Conservation (phyloP, 2,888 invertebrate species). For the Macrophya annulata region DNA sequence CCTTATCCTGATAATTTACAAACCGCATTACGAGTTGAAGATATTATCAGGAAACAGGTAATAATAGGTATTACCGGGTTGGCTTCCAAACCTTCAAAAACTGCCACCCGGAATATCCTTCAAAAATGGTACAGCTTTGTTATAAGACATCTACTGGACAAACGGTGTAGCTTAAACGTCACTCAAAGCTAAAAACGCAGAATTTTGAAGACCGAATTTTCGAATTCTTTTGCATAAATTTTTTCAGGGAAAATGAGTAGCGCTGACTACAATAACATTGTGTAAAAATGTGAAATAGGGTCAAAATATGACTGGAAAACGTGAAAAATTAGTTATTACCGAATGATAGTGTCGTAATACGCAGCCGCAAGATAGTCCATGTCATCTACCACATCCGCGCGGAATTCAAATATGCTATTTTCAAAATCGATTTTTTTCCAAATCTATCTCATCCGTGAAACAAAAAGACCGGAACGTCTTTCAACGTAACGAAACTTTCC, state of each 20-base stretch:
- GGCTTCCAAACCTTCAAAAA: slow-evolving; percentile 5
- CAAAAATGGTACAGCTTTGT: background rate
- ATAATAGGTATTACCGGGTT: background rate
- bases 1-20: slow-evolving; percentile 95
- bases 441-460: background rate
- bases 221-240: background rate
- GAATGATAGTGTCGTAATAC: background rate
- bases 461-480: background rate
- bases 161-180: background rate
- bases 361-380: background rate
- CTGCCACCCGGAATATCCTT: background rate
- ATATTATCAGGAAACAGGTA: slow-evolving; percentile 87
- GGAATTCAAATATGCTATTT: background rate
- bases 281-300: background rate
- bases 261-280: background rate
- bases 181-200: background rate
- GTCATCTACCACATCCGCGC: background rate
- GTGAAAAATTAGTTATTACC: background rate
- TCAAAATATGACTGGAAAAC: background rate
- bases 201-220: background rate
- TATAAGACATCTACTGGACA: background rate
- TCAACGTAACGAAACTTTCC: background rate
- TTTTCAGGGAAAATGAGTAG: background rate
- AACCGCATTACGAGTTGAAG: slow-evolving; percentile 92
- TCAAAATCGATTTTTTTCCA: background rate